Percentiles rank a stretch among this genome's conserved stretches.
Evolutionary conservation across 2,797 vertebrate species (phyloP).

Genomic region (Petrocephalus sullivani): DNA sequence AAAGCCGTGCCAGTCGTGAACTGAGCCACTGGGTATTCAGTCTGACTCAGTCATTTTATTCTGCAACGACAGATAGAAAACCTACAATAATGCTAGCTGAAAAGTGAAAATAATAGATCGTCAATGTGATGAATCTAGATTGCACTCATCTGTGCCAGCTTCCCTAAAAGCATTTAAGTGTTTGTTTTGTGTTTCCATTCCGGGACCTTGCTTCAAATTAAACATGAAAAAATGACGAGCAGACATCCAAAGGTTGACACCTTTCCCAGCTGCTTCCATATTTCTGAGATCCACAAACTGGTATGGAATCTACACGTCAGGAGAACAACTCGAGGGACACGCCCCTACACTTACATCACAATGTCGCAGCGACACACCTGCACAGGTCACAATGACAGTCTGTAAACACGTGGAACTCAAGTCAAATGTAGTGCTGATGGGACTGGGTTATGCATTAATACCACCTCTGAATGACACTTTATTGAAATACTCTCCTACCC

Average conservation of each 20-base stretch:
- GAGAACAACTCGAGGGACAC: neutral
- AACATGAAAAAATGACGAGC: neutral
- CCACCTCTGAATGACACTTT: neutral
- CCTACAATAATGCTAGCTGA: neutral
- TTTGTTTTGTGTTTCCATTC: neutral
- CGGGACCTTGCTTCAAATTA: neutral
- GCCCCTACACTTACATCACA: neutral
- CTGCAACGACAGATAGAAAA: neutral
- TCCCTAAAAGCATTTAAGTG: neutral
- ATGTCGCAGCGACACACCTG: neutral
- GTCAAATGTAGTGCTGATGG: neutral
- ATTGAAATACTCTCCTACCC: neutral
- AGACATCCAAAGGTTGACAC: neutral
- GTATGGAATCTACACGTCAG: neutral
- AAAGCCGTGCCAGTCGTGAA: neutral
- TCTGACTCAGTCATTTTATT: neutral
- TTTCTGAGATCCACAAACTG: neutral
- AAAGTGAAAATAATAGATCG: neutral
- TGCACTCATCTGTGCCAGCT: neutral
- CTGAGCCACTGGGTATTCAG: neutral
- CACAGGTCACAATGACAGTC: neutral
- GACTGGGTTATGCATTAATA: neutral
- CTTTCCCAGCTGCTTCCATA: neutral
- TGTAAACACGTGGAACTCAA: neutral
- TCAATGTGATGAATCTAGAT: neutral